Evolutionary conservation across 1,140 invertebrate genomes (phyloP).

Genomic region (Platorchestia sp.): DNA sequence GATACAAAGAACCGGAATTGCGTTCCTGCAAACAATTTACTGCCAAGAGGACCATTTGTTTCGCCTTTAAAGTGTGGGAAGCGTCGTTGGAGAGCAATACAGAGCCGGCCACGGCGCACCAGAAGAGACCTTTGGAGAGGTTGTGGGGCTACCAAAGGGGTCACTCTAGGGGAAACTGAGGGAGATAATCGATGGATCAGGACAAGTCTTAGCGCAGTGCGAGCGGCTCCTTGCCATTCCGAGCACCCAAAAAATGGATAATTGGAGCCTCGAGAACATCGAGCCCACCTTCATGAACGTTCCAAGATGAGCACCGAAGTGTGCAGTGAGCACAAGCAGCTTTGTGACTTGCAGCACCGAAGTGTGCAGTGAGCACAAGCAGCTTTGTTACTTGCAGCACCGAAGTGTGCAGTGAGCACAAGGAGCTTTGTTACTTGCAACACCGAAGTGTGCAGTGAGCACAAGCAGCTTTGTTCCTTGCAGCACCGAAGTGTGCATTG

Average conservation of each 20-base stretch:
- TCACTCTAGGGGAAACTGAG: slow-evolving; percentile 46
- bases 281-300: neutral
- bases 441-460: neutral
- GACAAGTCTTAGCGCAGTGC: slow-evolving; percentile 52
- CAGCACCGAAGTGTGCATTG: too few species aligned
- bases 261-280: slow-evolving; percentile 41
- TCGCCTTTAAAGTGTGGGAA: slow-evolving; percentile 54
- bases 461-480: too few species aligned
- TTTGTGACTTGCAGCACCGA: too few species aligned
- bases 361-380: too few species aligned
- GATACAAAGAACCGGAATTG: slow-evolving; percentile 54
- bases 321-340: too few species aligned
- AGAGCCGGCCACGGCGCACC: slow-evolving; percentile 21
- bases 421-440: too few species aligned
- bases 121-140: slow-evolving; percentile 49
- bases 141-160: slow-evolving; percentile 44
- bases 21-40: slow-evolving; percentile 54
- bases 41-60: slow-evolving; percentile 48
- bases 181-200: slow-evolving; percentile 55
- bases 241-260: slow-evolving; percentile 36
- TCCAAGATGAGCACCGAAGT: neutral
- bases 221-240: neutral
- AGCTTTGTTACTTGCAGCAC: too few species aligned
- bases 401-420: neutral
- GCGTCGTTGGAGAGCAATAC: slow-evolving; percentile 48